Percentiles rank a stretch among this genome's conserved stretches.
Evolutionary conservation across 2,113 vertebrate species (phyloP).

Genomic region (Ceyx melanurus): DNA sequence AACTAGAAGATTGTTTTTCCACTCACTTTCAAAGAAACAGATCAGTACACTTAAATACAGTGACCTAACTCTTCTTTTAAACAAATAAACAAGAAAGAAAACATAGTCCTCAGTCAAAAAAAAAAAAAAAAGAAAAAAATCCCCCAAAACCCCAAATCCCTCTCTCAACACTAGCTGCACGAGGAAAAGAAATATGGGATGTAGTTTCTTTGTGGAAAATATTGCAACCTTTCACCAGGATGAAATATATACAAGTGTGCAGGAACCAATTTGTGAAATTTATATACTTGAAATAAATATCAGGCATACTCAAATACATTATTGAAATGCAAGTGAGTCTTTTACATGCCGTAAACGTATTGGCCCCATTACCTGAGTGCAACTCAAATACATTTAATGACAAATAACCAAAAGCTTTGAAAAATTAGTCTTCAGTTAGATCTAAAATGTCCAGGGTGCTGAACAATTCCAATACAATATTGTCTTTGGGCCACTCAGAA

Average conservation of each 20-base stretch:
- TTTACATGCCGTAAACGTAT: not conserved
- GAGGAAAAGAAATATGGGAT: not conserved
- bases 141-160: no score
- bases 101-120: not conserved
- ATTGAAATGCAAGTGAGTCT: not conserved
- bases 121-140: not conserved
- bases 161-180: not conserved
- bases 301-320: not conserved
- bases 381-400: not conserved
- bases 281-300: not conserved
- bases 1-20: not conserved
- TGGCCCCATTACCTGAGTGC: rapidly evolving
- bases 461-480: not conserved
- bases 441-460: not conserved
- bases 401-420: not conserved
- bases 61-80: not conserved
- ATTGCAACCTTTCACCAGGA: not conserved
- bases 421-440: not conserved
- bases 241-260: not conserved
- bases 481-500: not conserved
- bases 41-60: not conserved
- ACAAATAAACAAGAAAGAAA: not conserved
- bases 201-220: not conserved
- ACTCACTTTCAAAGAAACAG: not conserved
- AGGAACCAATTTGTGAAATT: not conserved